Evolutionary conservation across 2,888 invertebrate species (phyloP).

Genomic region (Epinotia demarniana): DNA sequence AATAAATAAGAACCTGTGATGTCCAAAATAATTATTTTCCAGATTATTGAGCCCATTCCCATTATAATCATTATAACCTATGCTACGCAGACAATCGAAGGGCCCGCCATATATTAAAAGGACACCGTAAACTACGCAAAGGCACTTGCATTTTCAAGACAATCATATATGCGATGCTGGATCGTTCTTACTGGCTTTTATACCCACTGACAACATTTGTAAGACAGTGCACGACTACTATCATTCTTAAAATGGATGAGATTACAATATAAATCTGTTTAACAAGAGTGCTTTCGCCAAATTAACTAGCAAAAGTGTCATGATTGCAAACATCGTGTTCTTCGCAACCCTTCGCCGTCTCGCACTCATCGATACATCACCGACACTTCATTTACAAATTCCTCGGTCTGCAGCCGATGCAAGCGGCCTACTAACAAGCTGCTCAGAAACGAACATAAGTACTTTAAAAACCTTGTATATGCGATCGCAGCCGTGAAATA

Average conservation of each 20-base stretch:
- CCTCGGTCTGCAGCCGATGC: slow-evolving; percentile 10
- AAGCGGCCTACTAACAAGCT: slow-evolving; percentile 28
- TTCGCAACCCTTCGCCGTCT: slow-evolving; percentile 60
- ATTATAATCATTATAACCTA: too few relatives aligned
- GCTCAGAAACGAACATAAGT: slow-evolving; percentile 24
- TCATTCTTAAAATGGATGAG: not conserved
- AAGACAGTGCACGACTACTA: too few relatives aligned
- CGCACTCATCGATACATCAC: slow-evolving; percentile 40
- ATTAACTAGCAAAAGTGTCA: slow-evolving; percentile 33
- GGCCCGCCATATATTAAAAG: too few relatives aligned
- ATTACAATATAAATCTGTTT: not conserved
- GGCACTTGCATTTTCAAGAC: too few relatives aligned
- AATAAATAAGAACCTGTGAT: too few relatives aligned
- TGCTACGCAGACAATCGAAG: too few relatives aligned
- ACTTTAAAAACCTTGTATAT: not conserved
- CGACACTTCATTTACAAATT: slow-evolving; percentile 39
- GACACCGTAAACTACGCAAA: too few relatives aligned
- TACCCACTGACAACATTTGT: too few relatives aligned
- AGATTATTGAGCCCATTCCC: too few relatives aligned
- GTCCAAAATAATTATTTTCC: too few relatives aligned
- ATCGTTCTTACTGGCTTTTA: too few relatives aligned
- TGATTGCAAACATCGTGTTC: slow-evolving; percentile 58
- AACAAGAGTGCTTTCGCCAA: slow-evolving; percentile 2
- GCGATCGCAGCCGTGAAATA: not conserved
- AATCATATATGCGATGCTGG: too few relatives aligned